Percentiles rank a stretch among this genome's conserved stretches.
Conservation (phyloP, 2,113 vertebrate genomes). For the Ophthalmolycus amberensis region DNA sequence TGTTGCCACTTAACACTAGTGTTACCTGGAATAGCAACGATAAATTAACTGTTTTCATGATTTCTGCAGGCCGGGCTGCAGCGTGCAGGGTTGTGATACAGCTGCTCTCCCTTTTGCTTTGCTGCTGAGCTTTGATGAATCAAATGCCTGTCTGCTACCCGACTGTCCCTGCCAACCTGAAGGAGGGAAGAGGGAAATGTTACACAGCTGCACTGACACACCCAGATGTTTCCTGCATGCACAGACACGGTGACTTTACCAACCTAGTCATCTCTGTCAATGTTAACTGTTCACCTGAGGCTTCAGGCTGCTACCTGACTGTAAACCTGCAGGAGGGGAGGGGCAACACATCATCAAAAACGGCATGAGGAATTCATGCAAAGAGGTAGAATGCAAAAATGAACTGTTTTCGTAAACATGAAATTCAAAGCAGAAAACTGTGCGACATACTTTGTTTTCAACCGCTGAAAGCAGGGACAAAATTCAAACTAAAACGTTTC, state of each 20-base stretch:
- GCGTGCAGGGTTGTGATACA: constrained; percentile 13
- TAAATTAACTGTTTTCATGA: constrained; percentile 10
- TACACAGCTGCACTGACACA: constrained; percentile 20
- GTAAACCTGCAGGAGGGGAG: too few relatives aligned
- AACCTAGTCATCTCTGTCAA: neutral
- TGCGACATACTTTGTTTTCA: neutral
- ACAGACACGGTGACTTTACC: neutral
- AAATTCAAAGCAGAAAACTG: neutral
- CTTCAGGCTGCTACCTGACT: too few relatives aligned
- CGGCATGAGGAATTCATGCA: neutral
- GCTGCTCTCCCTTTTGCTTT: constrained; percentile 8
- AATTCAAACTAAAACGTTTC: too few relatives aligned
- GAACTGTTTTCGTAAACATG: neutral
- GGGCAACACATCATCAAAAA: neutral
- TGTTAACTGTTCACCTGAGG: neutral
- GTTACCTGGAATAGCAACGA: constrained; percentile 42
- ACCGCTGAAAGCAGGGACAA: neutral
- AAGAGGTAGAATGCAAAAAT: neutral
- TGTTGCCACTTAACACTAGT: constrained; percentile 1
- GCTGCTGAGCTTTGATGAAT: constrained; percentile 30
- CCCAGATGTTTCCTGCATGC: neutral
- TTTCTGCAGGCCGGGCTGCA: constrained; percentile 27
- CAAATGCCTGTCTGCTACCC: constrained; percentile 37
- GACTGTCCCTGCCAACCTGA: constrained; percentile 53
- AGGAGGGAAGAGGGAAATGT: constrained; percentile 35